Conservation (phyloP, 2,113 vertebrate genomes). For the Halcyon senegalensis region DNA sequence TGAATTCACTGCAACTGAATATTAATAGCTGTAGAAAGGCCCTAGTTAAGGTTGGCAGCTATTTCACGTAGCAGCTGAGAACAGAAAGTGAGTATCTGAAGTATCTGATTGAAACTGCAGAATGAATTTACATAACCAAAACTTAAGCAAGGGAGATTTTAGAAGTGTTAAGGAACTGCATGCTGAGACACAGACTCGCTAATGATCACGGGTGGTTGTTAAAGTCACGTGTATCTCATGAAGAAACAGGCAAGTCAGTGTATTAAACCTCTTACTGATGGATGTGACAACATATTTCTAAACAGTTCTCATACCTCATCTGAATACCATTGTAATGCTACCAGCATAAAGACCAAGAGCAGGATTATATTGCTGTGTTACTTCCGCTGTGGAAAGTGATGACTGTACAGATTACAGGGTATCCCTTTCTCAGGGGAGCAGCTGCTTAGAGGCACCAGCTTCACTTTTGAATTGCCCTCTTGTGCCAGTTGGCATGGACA, state of each 20-base stretch:
- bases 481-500: not conserved
- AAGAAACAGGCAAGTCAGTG: not conserved
- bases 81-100: not conserved
- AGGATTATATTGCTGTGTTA: not conserved
- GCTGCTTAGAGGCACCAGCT: not conserved
- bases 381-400: not conserved
- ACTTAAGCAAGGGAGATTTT: conserved; percentile 29
- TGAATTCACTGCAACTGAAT: not conserved
- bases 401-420: not conserved
- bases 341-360: not conserved
- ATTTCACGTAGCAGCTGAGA: not conserved
- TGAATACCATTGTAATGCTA: not conserved
- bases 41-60: not conserved
- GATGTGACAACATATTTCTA: not conserved
- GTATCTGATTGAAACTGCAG: not conserved
- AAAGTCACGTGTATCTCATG: not conserved
- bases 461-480: not conserved
- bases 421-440: not conserved
- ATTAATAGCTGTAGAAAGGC: conserved; percentile 41
- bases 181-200: not conserved
- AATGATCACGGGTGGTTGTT: not conserved
- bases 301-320: not conserved
- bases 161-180: not conserved
- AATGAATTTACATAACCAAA: conserved; percentile 5
- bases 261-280: not conserved